Percentiles rank a stretch among this genome's conserved stretches.
Conservation (phyloP, 2,113 vertebrate species). For the Malurus elegans region DNA sequence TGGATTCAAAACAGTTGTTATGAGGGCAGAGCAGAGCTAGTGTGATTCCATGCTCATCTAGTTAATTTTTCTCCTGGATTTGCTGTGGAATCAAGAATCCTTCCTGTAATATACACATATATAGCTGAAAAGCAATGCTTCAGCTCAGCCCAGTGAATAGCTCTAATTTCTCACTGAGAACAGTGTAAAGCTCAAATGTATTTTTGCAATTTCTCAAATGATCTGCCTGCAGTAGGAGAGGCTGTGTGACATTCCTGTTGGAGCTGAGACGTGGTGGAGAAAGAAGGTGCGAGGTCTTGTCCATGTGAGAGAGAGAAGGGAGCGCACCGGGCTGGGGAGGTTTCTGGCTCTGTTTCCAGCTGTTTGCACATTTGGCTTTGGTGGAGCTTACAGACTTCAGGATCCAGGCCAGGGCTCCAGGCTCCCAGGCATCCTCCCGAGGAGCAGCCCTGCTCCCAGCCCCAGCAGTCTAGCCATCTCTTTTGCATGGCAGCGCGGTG, state of each 20-base stretch:
- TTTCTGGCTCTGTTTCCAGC: neutral
- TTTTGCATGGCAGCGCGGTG: neutral
- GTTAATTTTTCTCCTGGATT: neutral
- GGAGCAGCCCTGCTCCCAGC: neutral
- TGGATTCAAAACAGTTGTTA: neutral
- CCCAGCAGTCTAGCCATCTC: neutral
- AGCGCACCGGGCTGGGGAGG: rapidly evolving
- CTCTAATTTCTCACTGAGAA: neutral
- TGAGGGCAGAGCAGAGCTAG: neutral
- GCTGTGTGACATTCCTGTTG: neutral
- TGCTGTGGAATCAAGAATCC: neutral
- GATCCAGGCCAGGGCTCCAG: neutral
- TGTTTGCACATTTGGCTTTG: neutral
- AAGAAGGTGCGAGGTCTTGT: neutral
- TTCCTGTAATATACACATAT: neutral
- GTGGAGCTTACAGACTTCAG: neutral
- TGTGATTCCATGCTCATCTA: neutral
- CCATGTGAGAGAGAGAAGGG: neutral
- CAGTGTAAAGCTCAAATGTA: neutral
- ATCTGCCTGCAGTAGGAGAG: neutral
- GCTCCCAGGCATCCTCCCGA: neutral
- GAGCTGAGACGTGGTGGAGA: neutral
- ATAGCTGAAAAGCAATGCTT: neutral
- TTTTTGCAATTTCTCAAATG: neutral
- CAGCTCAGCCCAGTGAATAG: neutral